A percentile compares a stretch with the other conserved stretches of the same genome.
phyloP scores from a whole-genome alignment of 2,113 vertebrate genomes.

The Ceuthmochares aereus region DNA sequence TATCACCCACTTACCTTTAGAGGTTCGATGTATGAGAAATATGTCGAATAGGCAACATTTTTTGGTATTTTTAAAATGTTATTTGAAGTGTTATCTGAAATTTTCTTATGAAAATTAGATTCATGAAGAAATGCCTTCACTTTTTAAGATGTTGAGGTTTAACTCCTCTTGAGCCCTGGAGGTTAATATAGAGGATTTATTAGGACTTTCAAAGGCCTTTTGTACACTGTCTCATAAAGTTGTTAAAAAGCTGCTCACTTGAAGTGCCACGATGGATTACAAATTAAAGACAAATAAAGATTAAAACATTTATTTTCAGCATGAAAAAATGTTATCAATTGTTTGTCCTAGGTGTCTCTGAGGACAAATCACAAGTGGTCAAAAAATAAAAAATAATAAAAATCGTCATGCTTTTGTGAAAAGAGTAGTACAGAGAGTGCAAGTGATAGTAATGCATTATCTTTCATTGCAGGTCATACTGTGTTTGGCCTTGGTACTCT shows the following conservation, averaged over 20 bases:
- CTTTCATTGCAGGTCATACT: background rate
- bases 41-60: background rate
- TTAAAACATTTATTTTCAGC: background rate
- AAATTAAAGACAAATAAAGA: background rate
- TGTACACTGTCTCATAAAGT: background rate
- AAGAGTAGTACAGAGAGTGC: background rate
- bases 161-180: background rate
- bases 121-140: background rate
- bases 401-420: background rate
- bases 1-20: background rate
- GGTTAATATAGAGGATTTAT: background rate
- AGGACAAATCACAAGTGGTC: background rate
- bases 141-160: background rate
- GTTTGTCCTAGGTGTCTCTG: background rate
- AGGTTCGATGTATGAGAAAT: background rate
- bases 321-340: background rate
- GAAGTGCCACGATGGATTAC: rapidly evolving
- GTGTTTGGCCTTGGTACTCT: background rate
- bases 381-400: background rate
- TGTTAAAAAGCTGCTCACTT: background rate
- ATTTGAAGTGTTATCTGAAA: background rate
- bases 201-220: background rate
- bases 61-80: background rate
- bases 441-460: background rate
- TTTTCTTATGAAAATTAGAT: background rate